phyloP scores from a whole-genome alignment of 2,113 vertebrate genomes.

The Ia io region DNA sequence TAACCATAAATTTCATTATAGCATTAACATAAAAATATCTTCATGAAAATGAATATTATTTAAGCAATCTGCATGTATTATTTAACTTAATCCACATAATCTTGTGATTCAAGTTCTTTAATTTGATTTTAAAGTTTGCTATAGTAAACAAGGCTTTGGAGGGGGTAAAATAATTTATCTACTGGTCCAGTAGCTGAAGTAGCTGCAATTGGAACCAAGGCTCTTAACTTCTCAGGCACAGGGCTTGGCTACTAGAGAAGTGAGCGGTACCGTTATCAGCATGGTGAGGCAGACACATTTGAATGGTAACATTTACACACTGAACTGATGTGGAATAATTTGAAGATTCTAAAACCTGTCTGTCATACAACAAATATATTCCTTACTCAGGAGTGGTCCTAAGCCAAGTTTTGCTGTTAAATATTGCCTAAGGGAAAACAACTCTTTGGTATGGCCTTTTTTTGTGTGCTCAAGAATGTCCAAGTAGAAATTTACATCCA shows the following conservation, averaged over 20 bases:
- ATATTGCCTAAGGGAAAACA: not conserved
- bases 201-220: not conserved
- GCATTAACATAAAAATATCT: not conserved
- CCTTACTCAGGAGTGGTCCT: not conserved
- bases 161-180: constrained; percentile 21
- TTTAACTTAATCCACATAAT: not conserved
- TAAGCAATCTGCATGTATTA: not conserved
- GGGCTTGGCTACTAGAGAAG: not conserved
- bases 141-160: not conserved
- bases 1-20: constrained; percentile 30
- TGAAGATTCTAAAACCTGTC: constrained; percentile 39
- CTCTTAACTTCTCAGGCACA: not conserved
- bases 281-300: not conserved
- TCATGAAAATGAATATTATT: constrained; percentile 31
- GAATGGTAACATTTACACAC: not conserved
- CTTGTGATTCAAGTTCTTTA: not conserved
- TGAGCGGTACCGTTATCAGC: not conserved
- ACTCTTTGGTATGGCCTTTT: not conserved
- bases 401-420: constrained; percentile 32
- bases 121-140: constrained; percentile 7
- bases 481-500: not conserved
- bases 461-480: not conserved
- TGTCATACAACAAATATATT: constrained; percentile 28
- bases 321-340: not conserved
- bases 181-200: not conserved